Percentiles rank a stretch among this genome's conserved stretches.
These are phyloP conservation scores for Hybognathus amarus DNA, from an alignment of 2,797 vertebrate species.

Conservation along the genomic window DNA sequence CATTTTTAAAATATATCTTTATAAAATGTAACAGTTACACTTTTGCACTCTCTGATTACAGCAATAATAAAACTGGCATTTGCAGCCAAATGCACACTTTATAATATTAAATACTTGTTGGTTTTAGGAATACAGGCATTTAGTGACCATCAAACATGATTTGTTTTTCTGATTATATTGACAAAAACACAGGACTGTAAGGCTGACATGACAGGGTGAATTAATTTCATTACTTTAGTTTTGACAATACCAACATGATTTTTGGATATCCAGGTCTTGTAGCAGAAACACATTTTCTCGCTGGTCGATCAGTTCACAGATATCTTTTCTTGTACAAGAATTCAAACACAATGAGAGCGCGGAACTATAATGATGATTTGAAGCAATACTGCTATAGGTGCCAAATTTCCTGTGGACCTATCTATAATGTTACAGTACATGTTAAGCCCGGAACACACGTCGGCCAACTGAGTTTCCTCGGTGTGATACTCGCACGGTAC, in stretches of 20 bases:
- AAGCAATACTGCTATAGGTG: background rate
- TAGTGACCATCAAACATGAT: background rate
- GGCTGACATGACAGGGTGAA: slow-evolving; percentile 1
- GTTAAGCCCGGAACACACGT: too few relatives aligned
- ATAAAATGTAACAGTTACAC: background rate
- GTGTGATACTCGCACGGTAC: too few relatives aligned
- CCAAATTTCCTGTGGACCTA: background rate
- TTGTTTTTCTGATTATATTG: background rate
- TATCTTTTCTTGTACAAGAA: background rate
- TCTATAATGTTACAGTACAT: background rate
- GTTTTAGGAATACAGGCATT: background rate
- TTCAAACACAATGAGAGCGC: background rate
- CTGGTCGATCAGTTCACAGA: background rate
- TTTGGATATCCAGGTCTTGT: background rate
- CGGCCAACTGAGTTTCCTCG: too few relatives aligned
- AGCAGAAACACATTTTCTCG: background rate
- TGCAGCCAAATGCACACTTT: background rate
- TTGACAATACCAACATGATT: background rate
- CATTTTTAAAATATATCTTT: too few relatives aligned
- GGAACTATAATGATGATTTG: too few relatives aligned
- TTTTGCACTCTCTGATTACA: background rate
- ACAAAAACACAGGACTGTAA: background rate
- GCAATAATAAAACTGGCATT: background rate
- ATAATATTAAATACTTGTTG: background rate
- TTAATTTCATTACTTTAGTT: slow-evolving; percentile 3